Conservation (phyloP, 2,113 vertebrate genomes). For the Lonchura striata region DNA sequence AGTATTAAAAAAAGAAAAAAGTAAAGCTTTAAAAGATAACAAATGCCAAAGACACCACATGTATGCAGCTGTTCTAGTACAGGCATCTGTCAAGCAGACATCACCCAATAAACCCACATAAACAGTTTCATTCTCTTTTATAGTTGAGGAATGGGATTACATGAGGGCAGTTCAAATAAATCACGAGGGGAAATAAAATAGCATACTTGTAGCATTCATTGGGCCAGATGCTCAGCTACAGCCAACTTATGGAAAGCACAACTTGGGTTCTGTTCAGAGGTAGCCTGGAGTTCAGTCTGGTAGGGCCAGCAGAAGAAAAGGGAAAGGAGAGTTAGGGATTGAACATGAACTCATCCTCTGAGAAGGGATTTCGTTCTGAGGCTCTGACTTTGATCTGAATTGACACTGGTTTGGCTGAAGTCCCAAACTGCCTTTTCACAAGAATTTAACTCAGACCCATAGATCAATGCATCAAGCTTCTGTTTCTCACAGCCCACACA, state of each 20-base stretch:
- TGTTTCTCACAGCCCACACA: background rate
- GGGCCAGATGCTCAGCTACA: slow-evolving; percentile 51
- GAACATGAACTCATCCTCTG: background rate
- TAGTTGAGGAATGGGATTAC: slow-evolving; percentile 74
- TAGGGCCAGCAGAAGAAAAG: background rate
- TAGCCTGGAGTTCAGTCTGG: slow-evolving; percentile 35
- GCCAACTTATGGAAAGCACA: background rate
- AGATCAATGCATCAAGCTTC: background rate
- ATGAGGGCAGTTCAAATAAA: slow-evolving; percentile 72
- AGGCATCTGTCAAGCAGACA: slow-evolving; percentile 81
- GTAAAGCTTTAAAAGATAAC: slow-evolving; percentile 64
- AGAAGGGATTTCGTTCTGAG: background rate
- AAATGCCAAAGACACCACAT: slow-evolving; percentile 68
- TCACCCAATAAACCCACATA: slow-evolving; percentile 64
- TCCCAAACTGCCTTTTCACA: background rate
- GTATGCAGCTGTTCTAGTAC: slow-evolving; percentile 50
- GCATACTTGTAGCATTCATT: slow-evolving; percentile 42
- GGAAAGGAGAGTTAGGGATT: background rate
- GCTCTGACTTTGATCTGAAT: background rate
- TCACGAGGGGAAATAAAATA: slow-evolving; percentile 69
- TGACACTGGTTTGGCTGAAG: background rate
- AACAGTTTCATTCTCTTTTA: slow-evolving; percentile 75
- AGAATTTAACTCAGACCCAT: background rate
- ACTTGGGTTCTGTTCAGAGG: background rate
- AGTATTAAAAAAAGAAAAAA: slow-evolving; percentile 49